These are phyloP conservation scores for Trichogramma dendrolimi DNA, from an alignment of 2,888 invertebrate species.

Conservation along the genomic window DNA sequence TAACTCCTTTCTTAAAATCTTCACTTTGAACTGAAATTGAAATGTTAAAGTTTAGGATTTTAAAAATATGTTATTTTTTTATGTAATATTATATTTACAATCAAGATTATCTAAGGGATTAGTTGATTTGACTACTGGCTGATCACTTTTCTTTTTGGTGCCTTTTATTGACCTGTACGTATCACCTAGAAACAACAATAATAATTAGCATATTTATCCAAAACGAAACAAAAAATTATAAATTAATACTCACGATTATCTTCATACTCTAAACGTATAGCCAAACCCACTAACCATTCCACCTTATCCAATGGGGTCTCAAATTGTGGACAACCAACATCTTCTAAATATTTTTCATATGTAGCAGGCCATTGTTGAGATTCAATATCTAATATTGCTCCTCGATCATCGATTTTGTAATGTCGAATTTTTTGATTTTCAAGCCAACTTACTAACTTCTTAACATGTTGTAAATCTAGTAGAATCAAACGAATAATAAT, in stretches of 20 bases:
- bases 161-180: conserved; percentile 68
- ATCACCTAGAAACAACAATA: conserved; percentile 55
- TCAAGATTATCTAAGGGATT: conserved; percentile 83
- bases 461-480: conserved; percentile 73
- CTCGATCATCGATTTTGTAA: conserved; percentile 78
- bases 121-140: conserved; percentile 71
- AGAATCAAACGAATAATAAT: conserved; percentile 3
- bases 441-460: conserved; percentile 80
- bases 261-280: conserved; percentile 77
- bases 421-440: conserved; percentile 91
- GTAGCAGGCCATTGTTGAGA: conserved; percentile 67
- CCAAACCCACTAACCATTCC: conserved; percentile 82
- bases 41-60: not conserved
- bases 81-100: conserved; percentile 60
- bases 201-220: conserved; percentile 7
- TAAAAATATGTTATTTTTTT: conserved; percentile 2
- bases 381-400: conserved; percentile 65
- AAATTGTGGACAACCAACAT: conserved; percentile 70
- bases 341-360: conserved; percentile 70
- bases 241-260: conserved; percentile 63
- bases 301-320: conserved; percentile 65
- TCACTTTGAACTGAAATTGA: conserved; percentile 68
- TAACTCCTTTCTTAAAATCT: conserved; percentile 80
- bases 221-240: conserved; percentile 1
- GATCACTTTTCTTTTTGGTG: conserved; percentile 56